These are phyloP conservation scores for Propithecus coquereli DNA, from an alignment of 2,113 vertebrate species.

Conservation along the genomic window DNA sequence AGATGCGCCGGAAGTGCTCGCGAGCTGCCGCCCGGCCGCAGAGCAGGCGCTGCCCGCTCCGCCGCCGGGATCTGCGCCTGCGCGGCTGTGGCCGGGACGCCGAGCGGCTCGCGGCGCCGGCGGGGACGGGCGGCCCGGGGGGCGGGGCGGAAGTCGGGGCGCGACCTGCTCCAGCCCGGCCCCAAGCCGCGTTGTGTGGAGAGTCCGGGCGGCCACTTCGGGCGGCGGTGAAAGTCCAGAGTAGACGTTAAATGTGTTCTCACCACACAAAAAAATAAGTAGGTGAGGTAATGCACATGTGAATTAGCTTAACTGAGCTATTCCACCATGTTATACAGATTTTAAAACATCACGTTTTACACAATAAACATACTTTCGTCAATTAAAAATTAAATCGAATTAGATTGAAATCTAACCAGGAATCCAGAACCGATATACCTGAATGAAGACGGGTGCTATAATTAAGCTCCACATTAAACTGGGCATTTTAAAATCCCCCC, in stretches of 20 bases:
- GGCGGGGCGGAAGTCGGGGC: no score
- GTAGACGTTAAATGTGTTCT: no score
- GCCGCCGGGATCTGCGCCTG: slow-evolving; percentile 92
- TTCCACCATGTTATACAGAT: not conserved
- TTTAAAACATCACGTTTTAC: not conserved
- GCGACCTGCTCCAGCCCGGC: no score
- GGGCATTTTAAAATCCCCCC: not conserved
- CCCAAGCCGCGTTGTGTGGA: no score
- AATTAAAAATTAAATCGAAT: not conserved
- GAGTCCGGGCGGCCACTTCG: no score
- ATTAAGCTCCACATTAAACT: not conserved
- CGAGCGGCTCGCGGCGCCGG: slow-evolving; percentile 81
- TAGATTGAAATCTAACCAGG: not conserved
- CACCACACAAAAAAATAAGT: not conserved
- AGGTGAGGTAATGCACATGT: not conserved
- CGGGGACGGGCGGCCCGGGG: no score
- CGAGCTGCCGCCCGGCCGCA: slow-evolving; percentile 91
- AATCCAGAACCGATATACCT: not conserved
- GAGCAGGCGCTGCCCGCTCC: slow-evolving; percentile 91
- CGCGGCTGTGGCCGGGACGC: slow-evolving; percentile 84
- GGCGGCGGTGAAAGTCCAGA: no score
- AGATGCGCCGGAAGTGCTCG: slow-evolving; percentile 85
- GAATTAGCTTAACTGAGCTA: not conserved
- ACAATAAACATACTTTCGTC: not conserved
- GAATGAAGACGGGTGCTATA: not conserved